Base-by-base conservation (phyloP, 2,113 vertebrate genomes). In the Lipophrys pholis region DNA sequence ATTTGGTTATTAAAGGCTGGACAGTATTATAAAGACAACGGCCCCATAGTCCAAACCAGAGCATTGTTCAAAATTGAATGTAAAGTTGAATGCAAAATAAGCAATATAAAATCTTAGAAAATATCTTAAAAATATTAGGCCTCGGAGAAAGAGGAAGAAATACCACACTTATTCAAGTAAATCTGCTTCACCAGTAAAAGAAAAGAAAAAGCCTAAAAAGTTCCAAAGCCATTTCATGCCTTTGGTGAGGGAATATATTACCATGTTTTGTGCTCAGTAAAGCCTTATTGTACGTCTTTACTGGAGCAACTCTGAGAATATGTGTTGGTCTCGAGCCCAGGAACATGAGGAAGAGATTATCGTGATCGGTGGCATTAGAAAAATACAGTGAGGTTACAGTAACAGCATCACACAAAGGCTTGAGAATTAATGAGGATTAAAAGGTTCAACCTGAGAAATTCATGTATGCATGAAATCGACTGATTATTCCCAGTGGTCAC, bases 361-460 rank as follows among this genome's bases (percentile, higher is more conserved):
- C 21, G 16, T n/a, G n/a, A 62, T 56, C 30, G 53, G 7, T 8
- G 14, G 11, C 8, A 15, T 60, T 45, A 6, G 30, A 42, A 49
- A 65, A 68, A 72, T 39, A 11, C 38, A 15, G 53, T 41, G 7
- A 59, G 12, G n/a, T 46, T 8, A 56, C 36, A 65, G 46, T 41
- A 36, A 14, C 52, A 65, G 38, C 12, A 61, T 2, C 7, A 48
- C 14, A 46, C 21, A 71, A 61, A 68, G 6, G 12, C 12, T 39
- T 60, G 15, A n/a, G n/a, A 48, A 48, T 65, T 38, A 57, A 62
- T 51, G n/a, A 46, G 53, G 5, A 12, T 9, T 16, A 41, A 66
- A 60, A 15, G 4, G 4, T 30, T 11, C 14, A 12, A 48, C 45
- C 45, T 6, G 1, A 48, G 11, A 14, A 69, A 6, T 39, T 10